Evolutionary conservation across 2,113 vertebrate genomes (phyloP).

Genomic region (Laticauda colubrina): DNA sequence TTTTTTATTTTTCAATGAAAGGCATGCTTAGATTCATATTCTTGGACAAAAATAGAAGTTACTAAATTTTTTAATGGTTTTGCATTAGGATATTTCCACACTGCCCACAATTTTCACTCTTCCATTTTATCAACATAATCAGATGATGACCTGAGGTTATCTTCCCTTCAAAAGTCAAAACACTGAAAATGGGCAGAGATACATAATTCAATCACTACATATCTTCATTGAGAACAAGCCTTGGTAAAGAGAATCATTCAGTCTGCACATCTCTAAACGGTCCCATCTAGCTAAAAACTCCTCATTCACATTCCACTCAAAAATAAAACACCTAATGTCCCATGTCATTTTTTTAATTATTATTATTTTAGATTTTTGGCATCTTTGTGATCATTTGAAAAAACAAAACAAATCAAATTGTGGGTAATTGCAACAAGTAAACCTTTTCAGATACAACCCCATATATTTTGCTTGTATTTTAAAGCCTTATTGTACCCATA

Average conservation of each 20-base stretch:
- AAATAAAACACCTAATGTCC: not conserved
- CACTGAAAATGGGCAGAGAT: not conserved
- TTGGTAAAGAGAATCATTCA: not conserved
- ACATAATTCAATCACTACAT: not conserved
- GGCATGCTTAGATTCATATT: not conserved
- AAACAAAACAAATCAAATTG: not conserved
- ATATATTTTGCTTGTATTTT: not conserved
- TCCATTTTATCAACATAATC: not conserved
- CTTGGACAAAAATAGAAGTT: not conserved
- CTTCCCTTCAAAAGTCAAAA: not conserved
- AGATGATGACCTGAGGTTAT: not conserved
- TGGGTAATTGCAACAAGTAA: not conserved
- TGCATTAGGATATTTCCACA: not conserved
- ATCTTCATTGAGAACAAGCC: not conserved
- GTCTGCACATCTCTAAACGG: not conserved
- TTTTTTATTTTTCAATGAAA: not conserved
- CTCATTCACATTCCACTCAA: not conserved
- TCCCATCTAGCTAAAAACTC: not conserved
- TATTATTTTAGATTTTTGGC: not conserved
- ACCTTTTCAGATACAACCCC: not conserved
- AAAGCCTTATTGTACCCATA: not conserved
- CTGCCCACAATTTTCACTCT: not conserved
- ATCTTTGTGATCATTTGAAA: not conserved
- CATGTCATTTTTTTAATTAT: not conserved
- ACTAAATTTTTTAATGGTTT: not conserved